Conservation (phyloP, 92 coral and sea anemone species). For the Phenganax stokvisi region DNA sequence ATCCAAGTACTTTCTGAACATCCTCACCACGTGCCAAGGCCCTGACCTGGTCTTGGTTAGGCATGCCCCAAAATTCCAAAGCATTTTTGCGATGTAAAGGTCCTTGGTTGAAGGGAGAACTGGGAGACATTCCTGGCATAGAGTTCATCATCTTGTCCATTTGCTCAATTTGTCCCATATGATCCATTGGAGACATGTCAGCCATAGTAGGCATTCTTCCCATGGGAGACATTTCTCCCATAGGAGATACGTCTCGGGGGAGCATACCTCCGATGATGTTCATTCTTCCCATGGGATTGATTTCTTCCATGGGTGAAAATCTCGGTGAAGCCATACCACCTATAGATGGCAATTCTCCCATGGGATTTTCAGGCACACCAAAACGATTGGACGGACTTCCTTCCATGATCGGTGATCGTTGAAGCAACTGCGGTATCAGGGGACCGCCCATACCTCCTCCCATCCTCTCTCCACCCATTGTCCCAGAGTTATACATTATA, state of each 20-base stretch:
- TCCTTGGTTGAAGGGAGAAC: conserved; percentile 34
- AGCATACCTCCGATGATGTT: conserved; percentile 65
- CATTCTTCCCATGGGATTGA: conserved; percentile 34
- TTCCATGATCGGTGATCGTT: conserved; percentile 29
- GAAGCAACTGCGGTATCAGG: conserved; percentile 32
- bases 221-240: conserved; percentile 52
- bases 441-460: conserved; percentile 29
- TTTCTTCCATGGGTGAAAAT: conserved; percentile 39
- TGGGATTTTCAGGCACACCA: conserved; percentile 38
- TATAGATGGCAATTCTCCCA: conserved; percentile 51
- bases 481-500: conserved; percentile 37
- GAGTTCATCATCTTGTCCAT: conserved; percentile 60
- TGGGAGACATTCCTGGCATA: conserved; percentile 42
- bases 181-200: conserved; percentile 35
- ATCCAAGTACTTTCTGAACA: conserved; percentile 49
- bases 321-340: conserved; percentile 24
- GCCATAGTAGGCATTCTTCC: conserved; percentile 43
- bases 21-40: conserved; percentile 50
- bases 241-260: conserved; percentile 17
- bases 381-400: conserved; percentile 30
- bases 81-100: conserved; percentile 40
- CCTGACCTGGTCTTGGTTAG: conserved; percentile 33
- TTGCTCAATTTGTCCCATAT: conserved; percentile 49
- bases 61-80: conserved; percentile 38
- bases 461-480: conserved; percentile 16